A percentile compares a stretch with the other conserved stretches of the same genome.
Evolutionary conservation across 2,797 vertebrate species (phyloP).

Genomic region (Lacerta agilis): DNA sequence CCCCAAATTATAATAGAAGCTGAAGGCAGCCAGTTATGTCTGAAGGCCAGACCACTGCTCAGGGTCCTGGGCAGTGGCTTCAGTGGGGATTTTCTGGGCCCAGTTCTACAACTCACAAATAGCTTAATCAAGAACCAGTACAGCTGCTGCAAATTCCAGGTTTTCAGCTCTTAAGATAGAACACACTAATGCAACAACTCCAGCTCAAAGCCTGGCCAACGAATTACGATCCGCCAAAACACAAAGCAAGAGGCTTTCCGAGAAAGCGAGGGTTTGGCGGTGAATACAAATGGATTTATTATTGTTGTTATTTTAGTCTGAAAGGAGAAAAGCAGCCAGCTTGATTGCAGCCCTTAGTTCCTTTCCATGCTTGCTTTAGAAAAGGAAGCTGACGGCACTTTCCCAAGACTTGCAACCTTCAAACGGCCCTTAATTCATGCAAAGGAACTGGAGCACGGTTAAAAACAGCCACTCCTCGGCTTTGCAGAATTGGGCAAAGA

Average conservation of each 20-base stretch:
- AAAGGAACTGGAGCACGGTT: neutral
- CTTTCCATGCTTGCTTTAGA: slow-evolving; percentile 13
- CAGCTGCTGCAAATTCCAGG: slow-evolving; percentile 11
- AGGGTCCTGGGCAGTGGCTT: neutral
- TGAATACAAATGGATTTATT: neutral
- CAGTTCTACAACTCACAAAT: slow-evolving; percentile 15
- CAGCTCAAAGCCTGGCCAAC: slow-evolving; percentile 20
- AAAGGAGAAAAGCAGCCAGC: neutral
- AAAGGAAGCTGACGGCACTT: neutral
- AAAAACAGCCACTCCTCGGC: neutral
- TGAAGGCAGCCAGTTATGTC: neutral
- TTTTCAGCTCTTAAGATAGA: slow-evolving; percentile 9
- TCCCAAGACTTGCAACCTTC: neutral
- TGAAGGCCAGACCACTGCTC: neutral
- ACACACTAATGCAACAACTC: neutral
- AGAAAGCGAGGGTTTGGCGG: slow-evolving; percentile 1
- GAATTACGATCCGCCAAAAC: slow-evolving; percentile 12
- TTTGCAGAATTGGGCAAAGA: neutral
- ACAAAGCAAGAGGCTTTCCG: neutral
- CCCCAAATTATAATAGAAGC: neutral
- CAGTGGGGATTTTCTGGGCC: neutral
- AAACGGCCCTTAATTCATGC: neutral
- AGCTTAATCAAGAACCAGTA: neutral
- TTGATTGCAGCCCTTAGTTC: neutral
- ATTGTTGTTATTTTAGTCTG: neutral